Conservation (phyloP, 2,888 invertebrate species). For the Spodoptera exigua region DNA sequence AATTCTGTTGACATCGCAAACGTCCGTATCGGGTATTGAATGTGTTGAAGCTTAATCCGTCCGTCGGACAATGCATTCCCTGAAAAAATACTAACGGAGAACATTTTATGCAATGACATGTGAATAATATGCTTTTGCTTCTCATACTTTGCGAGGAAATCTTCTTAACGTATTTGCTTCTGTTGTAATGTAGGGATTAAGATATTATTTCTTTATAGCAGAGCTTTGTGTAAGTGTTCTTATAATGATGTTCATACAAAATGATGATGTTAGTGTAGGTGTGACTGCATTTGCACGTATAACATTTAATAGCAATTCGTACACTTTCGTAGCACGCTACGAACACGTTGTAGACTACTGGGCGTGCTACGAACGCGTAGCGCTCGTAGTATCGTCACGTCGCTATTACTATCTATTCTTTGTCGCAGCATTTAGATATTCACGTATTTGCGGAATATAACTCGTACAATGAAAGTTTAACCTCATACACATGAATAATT, state of each 20-base stretch:
- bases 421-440: background rate
- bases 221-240: background rate
- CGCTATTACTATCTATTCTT: no score
- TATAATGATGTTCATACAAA: background rate
- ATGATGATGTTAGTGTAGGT: background rate
- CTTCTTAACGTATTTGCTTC: slow-evolving; percentile 14
- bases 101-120: slow-evolving; percentile 30
- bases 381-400: background rate
- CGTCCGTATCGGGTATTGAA: slow-evolving; percentile 60
- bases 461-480: slow-evolving; percentile 16
- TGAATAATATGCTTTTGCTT: slow-evolving; percentile 28
- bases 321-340: no score
- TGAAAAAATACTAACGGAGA: slow-evolving; percentile 44
- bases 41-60: slow-evolving; percentile 62
- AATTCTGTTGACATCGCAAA: slow-evolving; percentile 62
- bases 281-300: no score
- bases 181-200: slow-evolving; percentile 3
- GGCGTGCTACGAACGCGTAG: background rate
- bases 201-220: slow-evolving; percentile 9
- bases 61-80: slow-evolving; percentile 54
- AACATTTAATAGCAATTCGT: no score
- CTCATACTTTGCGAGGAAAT: slow-evolving; percentile 14
- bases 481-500: slow-evolving; percentile 35
- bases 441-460: slow-evolving; percentile 3
- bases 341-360: background rate